Evolutionary conservation across 2,888 invertebrate genomes (phyloP), one percentile per base, ranked within the genome.

Genomic region (Sphecodes monilicornis): DNA sequence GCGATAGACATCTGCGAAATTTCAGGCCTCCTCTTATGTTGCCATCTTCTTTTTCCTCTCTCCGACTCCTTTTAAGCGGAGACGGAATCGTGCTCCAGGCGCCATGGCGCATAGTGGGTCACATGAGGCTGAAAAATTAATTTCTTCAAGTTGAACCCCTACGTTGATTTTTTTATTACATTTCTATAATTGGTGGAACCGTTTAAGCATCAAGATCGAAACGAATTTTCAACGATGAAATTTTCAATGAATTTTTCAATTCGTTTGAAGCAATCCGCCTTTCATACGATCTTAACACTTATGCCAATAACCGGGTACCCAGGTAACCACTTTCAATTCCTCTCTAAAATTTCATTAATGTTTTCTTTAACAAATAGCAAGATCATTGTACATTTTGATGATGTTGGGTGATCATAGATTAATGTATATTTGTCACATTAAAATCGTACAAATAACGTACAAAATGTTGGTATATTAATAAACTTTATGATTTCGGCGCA

Each of bases 1-100:
- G 89, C 90, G 91, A 90, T 88, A 88, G 89, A 90, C 90, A 90
- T 87, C 88, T 86, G 85, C 87, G 78, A 78, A 64, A 80, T 77
- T 66, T 32, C 39, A 16, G 60, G 16, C n/a, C 39, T 80, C 88
- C 71, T 54, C 39, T 78, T 39, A 11, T 13, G 22, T n/a, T 36
- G 54, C 41, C 54, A 76, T 66, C 41, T 57, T 72, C 68, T 70
- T 46, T 43, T 36, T 36, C 57, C 57, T 57, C 57, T 57, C 60
- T 70, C 66, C 66, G 43, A 64, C 43, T 50, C 66, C 84, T 41
- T 26, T 86, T 69, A 75, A 66, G 70, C 82, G 70, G 75, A 80
- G 83, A 82, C 69, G 73, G 60, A 73, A 80, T 43, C 78, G 43
- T 64, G 66, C 86, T 84, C 70, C 80, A 78, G 73, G 82, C 76